A percentile compares a stretch with the other conserved stretches of the same genome.
Evolutionary conservation across 2,888 invertebrate species (phyloP).

Genomic region (Hyposoter didymator): DNA sequence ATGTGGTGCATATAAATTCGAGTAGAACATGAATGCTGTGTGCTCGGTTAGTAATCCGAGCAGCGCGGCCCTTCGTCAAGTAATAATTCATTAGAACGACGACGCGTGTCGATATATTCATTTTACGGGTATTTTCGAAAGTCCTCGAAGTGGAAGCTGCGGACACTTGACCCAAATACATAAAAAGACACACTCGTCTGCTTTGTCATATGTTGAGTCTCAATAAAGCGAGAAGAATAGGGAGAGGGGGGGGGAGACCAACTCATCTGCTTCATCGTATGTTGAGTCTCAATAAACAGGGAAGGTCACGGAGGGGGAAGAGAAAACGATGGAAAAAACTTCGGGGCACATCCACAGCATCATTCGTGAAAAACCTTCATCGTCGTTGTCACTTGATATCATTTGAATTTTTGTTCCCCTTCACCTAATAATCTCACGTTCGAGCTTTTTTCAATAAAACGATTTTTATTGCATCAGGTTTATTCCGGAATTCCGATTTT

Average conservation of each 20-base stretch:
- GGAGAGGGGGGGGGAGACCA: not conserved
- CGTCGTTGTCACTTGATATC: conserved; percentile 27
- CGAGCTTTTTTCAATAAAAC: not conserved
- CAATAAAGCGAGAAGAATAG: not conserved
- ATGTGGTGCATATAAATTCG: not conserved
- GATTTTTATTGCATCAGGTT: not conserved
- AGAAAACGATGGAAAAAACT: conserved; percentile 5
- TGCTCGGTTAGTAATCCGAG: not conserved
- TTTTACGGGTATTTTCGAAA: conserved; percentile 74
- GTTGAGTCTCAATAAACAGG: not conserved
- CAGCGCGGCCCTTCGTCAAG: not conserved
- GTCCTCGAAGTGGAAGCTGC: conserved; percentile 65
- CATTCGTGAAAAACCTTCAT: conserved; percentile 40
- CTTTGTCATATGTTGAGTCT: conserved; percentile 19
- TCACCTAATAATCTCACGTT: not conserved
- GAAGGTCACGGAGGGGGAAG: conserved; percentile 8
- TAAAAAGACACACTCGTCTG: conserved; percentile 18
- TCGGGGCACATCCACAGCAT: not conserved
- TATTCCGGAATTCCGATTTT: not conserved
- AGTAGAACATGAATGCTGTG: not conserved
- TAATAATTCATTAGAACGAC: conserved; percentile 20
- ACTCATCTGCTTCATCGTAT: conserved; percentile 3
- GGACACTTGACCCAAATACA: conserved; percentile 68
- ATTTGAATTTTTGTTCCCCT: conserved; percentile 50
- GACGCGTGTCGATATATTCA: conserved; percentile 71